Percentiles rank a stretch among this genome's conserved stretches.
Evolutionary conservation across 2,113 vertebrate genomes (phyloP).

Genomic region (Spilogale gracilis): DNA sequence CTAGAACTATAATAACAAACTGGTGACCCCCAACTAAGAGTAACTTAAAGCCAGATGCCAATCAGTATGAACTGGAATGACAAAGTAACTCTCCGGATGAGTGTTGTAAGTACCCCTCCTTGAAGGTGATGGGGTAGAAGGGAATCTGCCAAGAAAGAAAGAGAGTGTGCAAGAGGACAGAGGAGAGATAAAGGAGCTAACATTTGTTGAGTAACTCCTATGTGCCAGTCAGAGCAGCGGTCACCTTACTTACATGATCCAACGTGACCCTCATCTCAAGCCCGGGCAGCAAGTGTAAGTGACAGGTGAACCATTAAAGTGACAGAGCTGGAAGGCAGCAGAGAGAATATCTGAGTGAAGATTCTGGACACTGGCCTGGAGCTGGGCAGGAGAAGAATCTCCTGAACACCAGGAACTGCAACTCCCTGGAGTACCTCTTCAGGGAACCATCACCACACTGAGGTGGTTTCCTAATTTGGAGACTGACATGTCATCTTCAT

Average conservation of each 20-base stretch:
- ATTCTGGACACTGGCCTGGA: background rate
- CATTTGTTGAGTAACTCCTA: background rate
- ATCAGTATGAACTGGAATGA: background rate
- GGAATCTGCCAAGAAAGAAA: background rate
- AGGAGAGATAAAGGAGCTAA: background rate
- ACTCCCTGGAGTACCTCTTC: background rate
- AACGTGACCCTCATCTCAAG: background rate
- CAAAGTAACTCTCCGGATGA: background rate
- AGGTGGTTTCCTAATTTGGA: slow-evolving; percentile 60
- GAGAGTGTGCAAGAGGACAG: background rate
- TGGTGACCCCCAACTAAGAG: background rate
- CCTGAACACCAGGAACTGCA: background rate
- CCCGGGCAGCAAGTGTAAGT: background rate
- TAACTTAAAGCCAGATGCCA: background rate
- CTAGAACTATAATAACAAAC: slow-evolving; percentile 24
- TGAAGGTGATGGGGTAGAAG: background rate
- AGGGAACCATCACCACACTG: background rate
- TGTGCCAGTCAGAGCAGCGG: background rate
- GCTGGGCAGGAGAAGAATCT: background rate
- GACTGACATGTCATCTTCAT: slow-evolving; percentile 50
- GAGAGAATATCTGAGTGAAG: background rate
- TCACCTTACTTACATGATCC: background rate
- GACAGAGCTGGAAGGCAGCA: background rate
- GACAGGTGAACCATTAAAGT: background rate
- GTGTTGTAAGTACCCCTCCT: background rate